phyloP scores from a whole-genome alignment of 2,113 vertebrate genomes.

The Periophthalmus modestus region DNA sequence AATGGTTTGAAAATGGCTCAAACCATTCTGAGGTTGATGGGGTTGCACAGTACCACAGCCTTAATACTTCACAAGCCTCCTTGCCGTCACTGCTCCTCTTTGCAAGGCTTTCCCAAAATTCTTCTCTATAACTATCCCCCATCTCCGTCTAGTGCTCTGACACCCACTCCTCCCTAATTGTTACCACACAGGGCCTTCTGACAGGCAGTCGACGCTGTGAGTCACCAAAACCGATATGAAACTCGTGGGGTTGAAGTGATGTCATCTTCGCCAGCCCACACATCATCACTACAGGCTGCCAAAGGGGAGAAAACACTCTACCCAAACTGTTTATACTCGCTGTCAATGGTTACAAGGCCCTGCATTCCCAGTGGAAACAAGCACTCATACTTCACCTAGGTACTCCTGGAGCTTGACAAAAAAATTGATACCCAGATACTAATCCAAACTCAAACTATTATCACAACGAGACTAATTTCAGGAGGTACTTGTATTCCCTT shows the following conservation, averaged over 20 bases:
- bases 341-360: background rate
- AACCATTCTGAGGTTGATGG: background rate
- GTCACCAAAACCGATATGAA: conserved; percentile 50
- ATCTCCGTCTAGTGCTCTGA: conserved; percentile 31
- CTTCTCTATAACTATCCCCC: conserved; percentile 11
- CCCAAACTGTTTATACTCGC: background rate
- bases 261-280: conserved; percentile 41
- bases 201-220: conserved; percentile 64
- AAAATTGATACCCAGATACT: too few relatives aligned
- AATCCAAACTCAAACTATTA: too few relatives aligned
- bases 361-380: background rate
- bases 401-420: background rate
- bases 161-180: conserved; percentile 63
- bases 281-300: conserved; percentile 15
- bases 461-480: too few relatives aligned
- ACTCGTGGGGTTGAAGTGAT: conserved; percentile 35
- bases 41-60: background rate
- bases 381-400: background rate
- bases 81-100: conserved; percentile 9
- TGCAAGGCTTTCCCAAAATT: conserved; percentile 16
- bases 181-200: conserved; percentile 60
- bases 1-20: background rate
- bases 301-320: conserved; percentile 2
- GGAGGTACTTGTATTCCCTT: too few relatives aligned
- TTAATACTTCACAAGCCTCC: background rate